Conservation (phyloP, 2,113 vertebrate genomes). For the Crotalus horridus region DNA sequence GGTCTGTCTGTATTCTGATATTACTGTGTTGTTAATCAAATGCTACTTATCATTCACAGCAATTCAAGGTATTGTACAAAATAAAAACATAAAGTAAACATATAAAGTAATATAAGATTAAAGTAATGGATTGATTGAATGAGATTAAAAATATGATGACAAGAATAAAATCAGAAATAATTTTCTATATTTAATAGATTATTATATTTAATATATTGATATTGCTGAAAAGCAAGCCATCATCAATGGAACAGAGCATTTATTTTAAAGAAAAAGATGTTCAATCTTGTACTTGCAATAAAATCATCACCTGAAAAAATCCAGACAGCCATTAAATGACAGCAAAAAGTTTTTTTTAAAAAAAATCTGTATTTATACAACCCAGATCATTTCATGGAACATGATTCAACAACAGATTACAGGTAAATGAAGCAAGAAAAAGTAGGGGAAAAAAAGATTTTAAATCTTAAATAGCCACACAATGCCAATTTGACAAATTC, state of each 20-base stretch:
- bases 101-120: not conserved
- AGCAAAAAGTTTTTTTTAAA: not conserved
- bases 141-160: not conserved
- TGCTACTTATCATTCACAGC: not conserved
- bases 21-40: not conserved
- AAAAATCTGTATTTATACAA: not conserved
- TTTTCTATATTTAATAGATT: not conserved
- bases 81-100: not conserved
- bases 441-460: slow-evolving; percentile 26
- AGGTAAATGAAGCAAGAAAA: slow-evolving; percentile 59
- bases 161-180: not conserved
- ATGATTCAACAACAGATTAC: slow-evolving; percentile 54
- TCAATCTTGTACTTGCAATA: slow-evolving; percentile 30
- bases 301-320: slow-evolving; percentile 22
- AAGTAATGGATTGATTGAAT: not conserved
- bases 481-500: slow-evolving; percentile 21
- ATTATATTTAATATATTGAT: not conserved
- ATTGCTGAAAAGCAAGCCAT: not conserved
- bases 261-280: slow-evolving; percentile 5
- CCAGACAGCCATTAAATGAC: not conserved
- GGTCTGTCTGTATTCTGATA: not conserved
- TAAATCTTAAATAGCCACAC: slow-evolving; percentile 37
- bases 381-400: slow-evolving; percentile 33
- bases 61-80: not conserved
- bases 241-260: not conserved